Conservation (phyloP, 2,888 invertebrate genomes). For the Pterostichus madidus region DNA sequence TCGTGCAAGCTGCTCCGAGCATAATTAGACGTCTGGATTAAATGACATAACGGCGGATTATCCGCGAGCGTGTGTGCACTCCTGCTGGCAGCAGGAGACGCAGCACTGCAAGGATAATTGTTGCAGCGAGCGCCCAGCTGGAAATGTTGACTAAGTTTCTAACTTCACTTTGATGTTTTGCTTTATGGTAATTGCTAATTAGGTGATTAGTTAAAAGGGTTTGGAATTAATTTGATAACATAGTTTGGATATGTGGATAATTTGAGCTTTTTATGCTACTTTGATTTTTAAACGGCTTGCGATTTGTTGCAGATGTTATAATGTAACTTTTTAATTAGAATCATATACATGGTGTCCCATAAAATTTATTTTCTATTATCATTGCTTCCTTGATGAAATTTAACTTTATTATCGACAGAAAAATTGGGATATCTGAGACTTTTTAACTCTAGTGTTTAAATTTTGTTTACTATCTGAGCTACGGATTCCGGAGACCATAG, state of each 20-base stretch:
- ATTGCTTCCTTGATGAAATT: no score
- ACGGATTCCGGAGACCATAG: no score
- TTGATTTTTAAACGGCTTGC: background rate
- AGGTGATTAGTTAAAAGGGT: constrained; percentile 37
- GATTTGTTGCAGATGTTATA: no score
- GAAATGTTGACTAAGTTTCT: constrained; percentile 12
- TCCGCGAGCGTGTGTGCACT: background rate
- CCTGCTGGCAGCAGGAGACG: background rate
- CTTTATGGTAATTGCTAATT: constrained; percentile 42
- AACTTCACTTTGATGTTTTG: constrained; percentile 36
- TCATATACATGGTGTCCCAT: no score
- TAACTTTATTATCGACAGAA: no score
- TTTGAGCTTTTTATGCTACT: background rate
- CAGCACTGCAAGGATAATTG: constrained; percentile 4
- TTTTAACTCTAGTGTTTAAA: no score
- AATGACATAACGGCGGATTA: constrained; percentile 21
- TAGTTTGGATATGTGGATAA: constrained; percentile 1
- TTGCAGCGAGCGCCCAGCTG: constrained; percentile 12
- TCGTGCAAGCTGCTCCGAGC: background rate
- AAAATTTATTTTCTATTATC: no score
- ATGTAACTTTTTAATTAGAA: no score
- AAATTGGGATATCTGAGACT: no score
- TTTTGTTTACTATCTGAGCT: no score
- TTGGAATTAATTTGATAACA: constrained; percentile 44
- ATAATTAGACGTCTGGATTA: background rate